phyloP scores from a whole-genome alignment of 64 coral and sea anemone species.

The Stylophora pistillata region DNA sequence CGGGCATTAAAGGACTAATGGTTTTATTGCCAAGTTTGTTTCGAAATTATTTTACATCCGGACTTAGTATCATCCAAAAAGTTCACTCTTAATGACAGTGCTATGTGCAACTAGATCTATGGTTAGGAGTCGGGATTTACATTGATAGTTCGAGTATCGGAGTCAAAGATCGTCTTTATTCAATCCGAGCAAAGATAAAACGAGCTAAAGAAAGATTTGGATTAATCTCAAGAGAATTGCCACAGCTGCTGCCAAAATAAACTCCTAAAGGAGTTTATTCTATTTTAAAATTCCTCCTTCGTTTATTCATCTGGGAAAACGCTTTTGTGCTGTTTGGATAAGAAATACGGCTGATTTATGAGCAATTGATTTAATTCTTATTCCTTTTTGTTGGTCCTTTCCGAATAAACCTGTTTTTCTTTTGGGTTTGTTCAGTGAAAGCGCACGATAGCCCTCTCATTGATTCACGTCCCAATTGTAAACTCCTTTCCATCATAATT shows the following conservation, averaged over 20 bases:
- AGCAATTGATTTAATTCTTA: constrained; percentile 21
- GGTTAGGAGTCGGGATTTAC: neutral
- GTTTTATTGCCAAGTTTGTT: neutral
- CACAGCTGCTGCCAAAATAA: constrained; percentile 33
- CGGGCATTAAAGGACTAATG: neutral
- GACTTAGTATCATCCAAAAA: neutral
- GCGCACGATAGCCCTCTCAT: neutral
- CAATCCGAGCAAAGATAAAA: neutral
- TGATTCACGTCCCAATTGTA: constrained; percentile 27
- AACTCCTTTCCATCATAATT: constrained; percentile 1
- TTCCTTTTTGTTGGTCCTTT: neutral
- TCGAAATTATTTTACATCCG: neutral
- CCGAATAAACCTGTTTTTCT: constrained; percentile 4
- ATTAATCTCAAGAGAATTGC: constrained; percentile 28
- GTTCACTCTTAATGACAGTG: neutral
- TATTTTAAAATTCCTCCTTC: constrained; percentile 19
- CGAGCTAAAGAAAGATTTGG: constrained; percentile 9
- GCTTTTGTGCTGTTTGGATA: neutral
- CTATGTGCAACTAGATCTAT: neutral
- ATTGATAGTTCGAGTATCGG: neutral
- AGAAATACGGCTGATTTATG: constrained; percentile 4
- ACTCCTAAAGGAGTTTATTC: neutral
- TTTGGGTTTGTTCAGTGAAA: constrained; percentile 24
- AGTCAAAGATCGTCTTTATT: neutral
- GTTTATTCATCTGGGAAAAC: constrained; percentile 1